Evolutionary conservation across 2,888 invertebrate genomes (phyloP), one percentile per base, ranked within the genome.

Genomic region (Idaea dimidiata): DNA sequence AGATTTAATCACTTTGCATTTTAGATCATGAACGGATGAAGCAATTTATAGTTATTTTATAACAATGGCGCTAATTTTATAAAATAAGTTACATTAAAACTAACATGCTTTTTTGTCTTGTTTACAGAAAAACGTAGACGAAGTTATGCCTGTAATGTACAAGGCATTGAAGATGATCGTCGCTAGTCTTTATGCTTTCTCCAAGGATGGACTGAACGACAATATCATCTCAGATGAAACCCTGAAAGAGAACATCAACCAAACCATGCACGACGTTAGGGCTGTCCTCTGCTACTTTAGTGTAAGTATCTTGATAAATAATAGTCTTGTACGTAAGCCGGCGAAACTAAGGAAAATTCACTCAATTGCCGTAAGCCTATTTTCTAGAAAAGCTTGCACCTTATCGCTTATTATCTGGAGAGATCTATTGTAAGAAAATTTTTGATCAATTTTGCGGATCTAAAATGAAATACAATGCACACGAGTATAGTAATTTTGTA

Each of bases 121-220:
- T 83, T 70, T 62, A 74, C 84, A 91, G 91, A 73, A 69, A 68
- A 79, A 85, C 16, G 83, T 89, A 54, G 82, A 90, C 61, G 74
- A 80, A 16, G 71, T 82, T n/a, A 84, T 96, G 72, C 90, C 94
- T 60, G 87, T 93, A 62, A 93, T 95, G 78, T 96, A 95, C 86
- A 93, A 94, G 75, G 94, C 94, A 70, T 87, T 96, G 81, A 96
- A 96, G 84, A 94, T 93, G 88, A 93, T 95, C 66, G 95, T 96
- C 0, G 95, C 96, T 6, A 95, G 95, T 32, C 79, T 96, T 64
- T 94, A 96, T 75, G 94, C 95, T 74, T 93, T 96, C 83, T 95
- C 95, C 72, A 93, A 94, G 69, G 89, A 94, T 18, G 91, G 94
- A 58, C 75, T 92, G 60, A 85, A 85, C 17, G 78, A 89, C 75